Conservation (phyloP, 2,888 invertebrate species). For the Rotaria macrura region DNA sequence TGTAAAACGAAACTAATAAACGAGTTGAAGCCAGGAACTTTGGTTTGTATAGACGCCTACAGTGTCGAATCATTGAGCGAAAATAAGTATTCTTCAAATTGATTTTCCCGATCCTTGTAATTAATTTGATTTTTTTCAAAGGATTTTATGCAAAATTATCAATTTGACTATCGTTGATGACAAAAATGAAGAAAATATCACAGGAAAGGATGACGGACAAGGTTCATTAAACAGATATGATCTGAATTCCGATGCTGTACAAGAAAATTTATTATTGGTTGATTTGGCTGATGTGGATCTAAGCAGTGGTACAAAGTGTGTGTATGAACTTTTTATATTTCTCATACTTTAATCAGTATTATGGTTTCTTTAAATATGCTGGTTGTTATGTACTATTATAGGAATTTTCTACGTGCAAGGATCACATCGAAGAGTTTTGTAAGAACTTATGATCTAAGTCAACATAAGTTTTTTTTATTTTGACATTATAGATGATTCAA, state of each 20-base stretch:
- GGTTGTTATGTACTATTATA: too few species aligned
- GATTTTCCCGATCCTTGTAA: too few species aligned
- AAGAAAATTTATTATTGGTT: background rate
- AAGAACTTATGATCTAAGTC: background rate
- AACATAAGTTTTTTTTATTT: background rate
- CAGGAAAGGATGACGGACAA: too few species aligned
- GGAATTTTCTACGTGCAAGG: too few species aligned
- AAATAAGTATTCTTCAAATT: background rate
- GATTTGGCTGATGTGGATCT: background rate
- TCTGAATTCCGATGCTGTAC: background rate
- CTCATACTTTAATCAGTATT: too few species aligned
- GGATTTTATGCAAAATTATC: background rate
- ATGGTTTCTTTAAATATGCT: too few species aligned
- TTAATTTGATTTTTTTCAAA: background rate
- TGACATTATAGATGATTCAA: background rate
- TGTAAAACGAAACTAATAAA: background rate
- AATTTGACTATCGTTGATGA: background rate
- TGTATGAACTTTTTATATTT: background rate
- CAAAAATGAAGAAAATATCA: background rate
- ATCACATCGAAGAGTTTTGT: background rate
- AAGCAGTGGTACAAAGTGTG: background rate
- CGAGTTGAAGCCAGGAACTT: background rate
- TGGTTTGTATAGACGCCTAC: background rate
- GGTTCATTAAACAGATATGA: background rate
- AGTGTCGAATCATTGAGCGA: background rate